Base-by-base conservation (phyloP, 2,113 vertebrate species). In the Festucalex cinctus region DNA sequence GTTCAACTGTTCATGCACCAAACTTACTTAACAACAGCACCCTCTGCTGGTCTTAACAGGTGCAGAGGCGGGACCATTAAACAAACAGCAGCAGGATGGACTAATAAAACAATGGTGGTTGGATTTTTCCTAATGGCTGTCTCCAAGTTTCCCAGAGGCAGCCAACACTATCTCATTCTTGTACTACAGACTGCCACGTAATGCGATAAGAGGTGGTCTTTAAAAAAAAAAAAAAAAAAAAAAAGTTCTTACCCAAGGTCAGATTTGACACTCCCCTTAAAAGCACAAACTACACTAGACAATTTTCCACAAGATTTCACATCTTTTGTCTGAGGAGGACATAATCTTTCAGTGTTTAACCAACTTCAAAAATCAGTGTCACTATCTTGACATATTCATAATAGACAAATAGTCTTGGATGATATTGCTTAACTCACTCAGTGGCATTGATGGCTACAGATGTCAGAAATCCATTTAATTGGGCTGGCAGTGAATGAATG, bases 1-100 rank as follows among this genome's bases (percentile, higher is more conserved):
- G 76, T 85, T 60, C 9, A 69, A 89, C 82, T 83, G 76, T 85
- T 60, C 9, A 69, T 57, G 73, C 77, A 77, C 63, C 67, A 65
- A 71, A 78, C 22, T 8, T 24, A 43, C 35, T 24, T 24, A 57
- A 20, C 57, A 59, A 59, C 32, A 36, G 17, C 28, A 59, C 57
- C 57, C 57, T 20, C 32, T 59, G 32, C 9, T 59, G 57, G 24
- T 51, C 20, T n/a, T 48, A 36, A 4, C 32, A 64, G 19, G 9
- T 41, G 39, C 39, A 5, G 43, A 3, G 43, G 43, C 16, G 16
- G 5, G 14, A 46, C 17, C 44, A 46, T 46, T 7, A 19, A 41
- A 13, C 28, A 14, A 9, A 36, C 22, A 53, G 43, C 32, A 37
- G 57, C 57, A 37, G 32, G 57, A 36, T 17, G 10, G 32, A 35